Evolutionary conservation across 2,797 vertebrate genomes (phyloP).

Genomic region (Smutsia temminckii): DNA sequence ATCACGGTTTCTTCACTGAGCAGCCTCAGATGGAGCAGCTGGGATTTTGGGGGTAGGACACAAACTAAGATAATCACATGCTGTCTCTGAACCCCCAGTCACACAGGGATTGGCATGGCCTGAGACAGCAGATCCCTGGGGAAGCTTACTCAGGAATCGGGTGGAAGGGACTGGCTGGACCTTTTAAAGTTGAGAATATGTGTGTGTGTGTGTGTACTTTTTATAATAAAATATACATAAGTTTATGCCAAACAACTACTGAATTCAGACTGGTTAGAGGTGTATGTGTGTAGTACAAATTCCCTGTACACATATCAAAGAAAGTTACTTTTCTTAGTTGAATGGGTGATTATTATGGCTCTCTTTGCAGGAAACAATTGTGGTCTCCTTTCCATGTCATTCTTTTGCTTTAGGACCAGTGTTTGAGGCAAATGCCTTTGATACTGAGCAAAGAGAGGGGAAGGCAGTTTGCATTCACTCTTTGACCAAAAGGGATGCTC

Average conservation of each 20-base stretch:
- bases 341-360: not conserved
- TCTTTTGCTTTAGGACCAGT: slow-evolving; percentile 24
- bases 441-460: not conserved
- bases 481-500: not conserved
- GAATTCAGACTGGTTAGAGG: not conserved
- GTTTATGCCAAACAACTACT: not conserved
- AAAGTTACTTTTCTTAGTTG: not conserved
- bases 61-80: not conserved
- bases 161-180: not conserved
- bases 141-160: not conserved
- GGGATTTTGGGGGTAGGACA: no score
- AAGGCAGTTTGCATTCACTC: not conserved
- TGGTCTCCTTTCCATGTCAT: not conserved
- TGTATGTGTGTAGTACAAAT: no score
- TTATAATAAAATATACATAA: not conserved
- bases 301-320: not conserved
- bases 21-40: not conserved
- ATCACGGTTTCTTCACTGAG: no score
- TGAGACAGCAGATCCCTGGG: not conserved
- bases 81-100: not conserved
- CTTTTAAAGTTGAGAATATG: not conserved
- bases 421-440: not conserved
- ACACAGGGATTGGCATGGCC: fast-evolving
- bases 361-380: not conserved
- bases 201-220: no score